phyloP scores from a whole-genome alignment of 2,888 invertebrate species.

The Andrena flavipes region DNA sequence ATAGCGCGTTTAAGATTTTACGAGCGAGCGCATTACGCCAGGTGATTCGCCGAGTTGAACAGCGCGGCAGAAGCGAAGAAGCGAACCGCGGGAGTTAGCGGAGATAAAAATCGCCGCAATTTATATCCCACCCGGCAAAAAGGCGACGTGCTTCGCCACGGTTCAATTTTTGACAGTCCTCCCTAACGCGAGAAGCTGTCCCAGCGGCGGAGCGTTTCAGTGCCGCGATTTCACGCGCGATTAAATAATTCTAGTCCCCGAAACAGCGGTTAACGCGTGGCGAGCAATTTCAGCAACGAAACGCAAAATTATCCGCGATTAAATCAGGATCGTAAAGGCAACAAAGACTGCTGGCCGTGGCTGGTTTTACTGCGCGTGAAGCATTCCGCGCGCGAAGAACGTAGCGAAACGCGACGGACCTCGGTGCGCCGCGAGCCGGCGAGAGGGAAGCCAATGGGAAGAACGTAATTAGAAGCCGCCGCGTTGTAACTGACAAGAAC shows the following conservation, averaged over 20 bases:
- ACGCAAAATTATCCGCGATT: constrained; percentile 48
- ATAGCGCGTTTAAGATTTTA: constrained; percentile 50
- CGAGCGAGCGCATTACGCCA: constrained; percentile 44
- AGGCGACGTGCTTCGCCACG: neutral
- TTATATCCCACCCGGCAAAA: constrained; percentile 14
- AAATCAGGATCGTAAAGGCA: constrained; percentile 59
- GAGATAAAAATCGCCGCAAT: constrained; percentile 46
- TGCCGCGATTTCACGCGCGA: constrained; percentile 50
- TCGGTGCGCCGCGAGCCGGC: constrained; percentile 7
- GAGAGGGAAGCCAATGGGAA: constrained; percentile 51
- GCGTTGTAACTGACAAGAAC: constrained; percentile 66
- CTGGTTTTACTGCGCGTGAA: constrained; percentile 61
- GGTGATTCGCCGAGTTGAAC: constrained; percentile 32
- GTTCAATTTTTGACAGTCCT: constrained; percentile 23
- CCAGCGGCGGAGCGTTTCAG: neutral
- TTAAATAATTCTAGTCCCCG: constrained; percentile 40
- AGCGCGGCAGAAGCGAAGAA: constrained; percentile 4
- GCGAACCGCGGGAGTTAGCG: constrained; percentile 4
- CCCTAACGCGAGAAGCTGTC: neutral
- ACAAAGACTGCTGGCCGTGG: constrained; percentile 34
- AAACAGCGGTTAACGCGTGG: constrained; percentile 5
- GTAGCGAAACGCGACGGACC: constrained; percentile 39
- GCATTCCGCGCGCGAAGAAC: constrained; percentile 35
- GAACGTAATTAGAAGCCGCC: constrained; percentile 64
- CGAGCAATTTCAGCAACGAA: constrained; percentile 24